Evolutionary conservation across 1,140 invertebrate genomes (phyloP).

Genomic region (Microplitis mediator): DNA sequence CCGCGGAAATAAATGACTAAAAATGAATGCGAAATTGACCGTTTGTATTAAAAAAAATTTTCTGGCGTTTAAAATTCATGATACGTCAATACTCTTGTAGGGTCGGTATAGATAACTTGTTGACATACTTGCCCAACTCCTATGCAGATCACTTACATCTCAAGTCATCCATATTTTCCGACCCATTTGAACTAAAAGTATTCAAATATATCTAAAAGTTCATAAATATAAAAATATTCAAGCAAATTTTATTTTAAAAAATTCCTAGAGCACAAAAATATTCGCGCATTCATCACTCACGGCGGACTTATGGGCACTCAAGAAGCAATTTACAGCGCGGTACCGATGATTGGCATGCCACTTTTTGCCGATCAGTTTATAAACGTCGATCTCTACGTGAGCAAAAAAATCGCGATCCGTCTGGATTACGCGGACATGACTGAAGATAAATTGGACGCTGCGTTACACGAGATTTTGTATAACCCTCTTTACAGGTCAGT

Average conservation of each 20-base stretch:
- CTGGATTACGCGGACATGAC: slow-evolving; percentile 44
- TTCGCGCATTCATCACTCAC: slow-evolving; percentile 73
- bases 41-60: too few relatives aligned
- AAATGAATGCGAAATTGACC: too few relatives aligned
- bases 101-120: too few relatives aligned
- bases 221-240: too few relatives aligned
- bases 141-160: too few relatives aligned
- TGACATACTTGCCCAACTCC: too few relatives aligned
- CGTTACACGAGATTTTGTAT: slow-evolving; percentile 45
- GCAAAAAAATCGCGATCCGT: slow-evolving; percentile 46
- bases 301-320: slow-evolving; percentile 75
- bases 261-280: slow-evolving; percentile 49
- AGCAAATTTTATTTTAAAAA: slow-evolving; percentile 23
- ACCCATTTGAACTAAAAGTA: too few relatives aligned
- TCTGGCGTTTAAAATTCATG: too few relatives aligned
- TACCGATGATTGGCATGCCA: slow-evolving; percentile 76
- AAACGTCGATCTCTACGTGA: slow-evolving; percentile 52
- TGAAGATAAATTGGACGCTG: slow-evolving; percentile 42
- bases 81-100: too few relatives aligned
- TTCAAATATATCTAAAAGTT: too few relatives aligned
- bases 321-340: slow-evolving; percentile 75
- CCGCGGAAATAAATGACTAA: too few relatives aligned
- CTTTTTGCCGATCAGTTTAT: slow-evolving; percentile 74
- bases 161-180: too few relatives aligned
- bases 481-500: slow-evolving; percentile 48